Evolutionary conservation across 2,888 invertebrate genomes (phyloP).

Genomic region (Cantharis lateralis): DNA sequence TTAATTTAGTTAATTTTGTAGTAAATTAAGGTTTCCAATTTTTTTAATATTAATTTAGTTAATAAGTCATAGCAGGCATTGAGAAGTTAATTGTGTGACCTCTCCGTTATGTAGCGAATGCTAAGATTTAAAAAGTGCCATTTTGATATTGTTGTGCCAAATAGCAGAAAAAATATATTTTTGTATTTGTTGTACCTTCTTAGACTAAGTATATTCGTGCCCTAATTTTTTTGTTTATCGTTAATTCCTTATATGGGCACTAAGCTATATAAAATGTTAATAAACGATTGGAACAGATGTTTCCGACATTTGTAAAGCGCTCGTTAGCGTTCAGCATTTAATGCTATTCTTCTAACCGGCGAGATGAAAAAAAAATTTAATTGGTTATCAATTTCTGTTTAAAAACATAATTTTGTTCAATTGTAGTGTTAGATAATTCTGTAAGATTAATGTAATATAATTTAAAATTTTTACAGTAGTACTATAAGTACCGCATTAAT

Average conservation of each 20-base stretch:
- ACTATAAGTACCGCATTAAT: background rate
- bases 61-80: background rate
- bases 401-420: background rate
- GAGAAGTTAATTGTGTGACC: background rate
- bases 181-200: background rate
- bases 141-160: background rate
- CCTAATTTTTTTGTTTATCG: background rate
- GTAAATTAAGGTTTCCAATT: too few species aligned
- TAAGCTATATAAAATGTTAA: background rate
- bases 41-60: too few species aligned
- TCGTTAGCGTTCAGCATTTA: background rate
- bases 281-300: background rate
- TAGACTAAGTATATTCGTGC: background rate
- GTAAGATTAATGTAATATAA: background rate
- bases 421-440: background rate
- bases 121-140: background rate
- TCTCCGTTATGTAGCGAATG: background rate
- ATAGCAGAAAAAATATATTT: background rate
- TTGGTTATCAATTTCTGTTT: background rate
- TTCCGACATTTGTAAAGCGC: background rate
- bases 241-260: background rate
- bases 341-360: background rate
- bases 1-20: too few species aligned
- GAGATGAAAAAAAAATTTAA: background rate
- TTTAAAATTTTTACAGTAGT: background rate